Evolutionary conservation across 1,140 invertebrate genomes (phyloP).

Genomic region (Ruditapes philippinarum): DNA sequence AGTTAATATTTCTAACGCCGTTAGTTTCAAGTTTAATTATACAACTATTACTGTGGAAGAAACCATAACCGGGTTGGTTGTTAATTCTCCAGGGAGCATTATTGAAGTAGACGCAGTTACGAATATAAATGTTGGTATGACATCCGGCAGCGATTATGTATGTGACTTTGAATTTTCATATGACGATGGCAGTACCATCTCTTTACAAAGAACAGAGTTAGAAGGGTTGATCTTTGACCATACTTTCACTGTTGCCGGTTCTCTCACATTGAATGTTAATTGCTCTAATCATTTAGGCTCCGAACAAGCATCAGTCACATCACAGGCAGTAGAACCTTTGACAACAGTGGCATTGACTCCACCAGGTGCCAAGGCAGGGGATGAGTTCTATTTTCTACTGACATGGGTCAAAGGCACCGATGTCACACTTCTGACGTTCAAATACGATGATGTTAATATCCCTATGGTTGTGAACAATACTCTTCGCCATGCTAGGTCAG

Average conservation of each 20-base stretch:
- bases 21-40: slow-evolving; percentile 3
- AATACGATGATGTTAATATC: neutral
- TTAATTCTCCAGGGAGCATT: neutral
- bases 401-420: slow-evolving; percentile 28
- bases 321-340: slow-evolving; percentile 17
- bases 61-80: neutral
- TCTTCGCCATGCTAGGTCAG: neutral
- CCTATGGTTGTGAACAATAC: neutral
- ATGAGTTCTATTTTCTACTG: neutral
- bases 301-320: neutral
- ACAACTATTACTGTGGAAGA: slow-evolving; percentile 23
- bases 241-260: neutral
- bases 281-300: slow-evolving; percentile 39
- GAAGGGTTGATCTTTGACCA: neutral
- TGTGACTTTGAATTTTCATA: neutral
- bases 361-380: neutral
- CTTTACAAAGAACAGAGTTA: neutral
- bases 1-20: slow-evolving; percentile 28
- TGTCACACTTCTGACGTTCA: neutral
- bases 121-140: neutral
- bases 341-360: slow-evolving; percentile 4
- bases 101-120: neutral
- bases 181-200: neutral
- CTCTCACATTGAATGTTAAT: neutral
- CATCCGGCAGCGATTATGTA: slow-evolving; percentile 21